Conservation (phyloP, 2,888 invertebrate genomes). For the Lymantria dispar region DNA sequence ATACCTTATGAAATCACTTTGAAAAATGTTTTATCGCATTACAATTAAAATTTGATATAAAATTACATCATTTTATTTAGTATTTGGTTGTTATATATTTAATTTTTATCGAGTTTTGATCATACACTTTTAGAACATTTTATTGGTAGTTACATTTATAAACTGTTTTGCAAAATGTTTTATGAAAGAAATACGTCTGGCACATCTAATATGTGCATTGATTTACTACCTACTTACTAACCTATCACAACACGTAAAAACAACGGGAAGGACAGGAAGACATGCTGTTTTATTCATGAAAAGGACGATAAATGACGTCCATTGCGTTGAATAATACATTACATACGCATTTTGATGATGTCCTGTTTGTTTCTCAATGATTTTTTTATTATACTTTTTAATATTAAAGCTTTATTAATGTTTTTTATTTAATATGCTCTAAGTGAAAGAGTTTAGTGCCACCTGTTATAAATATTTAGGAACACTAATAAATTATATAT, state of each 20-base stretch:
- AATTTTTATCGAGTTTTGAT: neutral
- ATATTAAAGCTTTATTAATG: neutral
- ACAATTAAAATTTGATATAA: neutral
- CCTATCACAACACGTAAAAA: constrained; percentile 20
- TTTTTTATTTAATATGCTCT: neutral
- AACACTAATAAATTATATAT: neutral
- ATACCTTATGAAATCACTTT: neutral
- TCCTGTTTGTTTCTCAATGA: constrained; percentile 15
- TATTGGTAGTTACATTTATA: neutral
- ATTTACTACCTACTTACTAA: constrained; percentile 11
- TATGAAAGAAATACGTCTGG: constrained; percentile 19
- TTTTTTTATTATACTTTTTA: constrained; percentile 8
- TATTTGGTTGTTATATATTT: neutral
- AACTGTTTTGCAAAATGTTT: constrained; percentile 9
- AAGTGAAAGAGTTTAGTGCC: neutral
- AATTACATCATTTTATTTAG: neutral
- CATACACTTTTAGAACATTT: neutral
- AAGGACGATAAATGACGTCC: constrained; percentile 13
- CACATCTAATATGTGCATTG: constrained; percentile 18
- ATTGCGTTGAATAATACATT: constrained; percentile 28
- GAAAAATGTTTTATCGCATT: neutral
- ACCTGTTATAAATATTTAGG: constrained; percentile 8
- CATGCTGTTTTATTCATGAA: constrained; percentile 1
- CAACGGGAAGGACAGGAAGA: constrained; percentile 3
- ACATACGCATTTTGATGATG: constrained; percentile 12